A percentile compares a stretch with the other conserved stretches of the same genome.
phyloP scores from a whole-genome alignment of 2,797 vertebrate species.

The Hemibagrus guttatus region DNA sequence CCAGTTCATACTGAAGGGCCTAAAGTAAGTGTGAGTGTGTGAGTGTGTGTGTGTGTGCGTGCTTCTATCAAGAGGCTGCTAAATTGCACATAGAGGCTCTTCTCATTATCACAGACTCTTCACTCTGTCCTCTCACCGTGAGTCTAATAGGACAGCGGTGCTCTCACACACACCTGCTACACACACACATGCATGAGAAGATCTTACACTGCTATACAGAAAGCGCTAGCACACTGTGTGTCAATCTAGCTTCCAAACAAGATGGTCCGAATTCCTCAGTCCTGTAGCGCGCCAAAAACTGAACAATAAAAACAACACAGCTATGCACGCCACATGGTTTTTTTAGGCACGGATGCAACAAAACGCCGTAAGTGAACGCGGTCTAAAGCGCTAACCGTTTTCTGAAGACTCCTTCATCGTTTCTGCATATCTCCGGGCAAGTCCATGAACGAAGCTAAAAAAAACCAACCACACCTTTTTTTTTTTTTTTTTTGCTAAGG shows the following conservation, averaged over 20 bases:
- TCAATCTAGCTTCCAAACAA: neutral
- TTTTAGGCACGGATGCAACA: neutral
- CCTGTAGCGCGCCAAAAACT: neutral
- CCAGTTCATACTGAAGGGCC: conserved; percentile 22
- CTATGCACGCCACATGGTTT: neutral
- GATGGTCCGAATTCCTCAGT: conserved; percentile 10
- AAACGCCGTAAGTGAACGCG: neutral
- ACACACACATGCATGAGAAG: conserved; percentile 28
- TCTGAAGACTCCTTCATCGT: neutral
- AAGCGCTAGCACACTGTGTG: neutral
- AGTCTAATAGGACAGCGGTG: conserved; percentile 62
- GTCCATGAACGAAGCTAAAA: conserved; percentile 13
- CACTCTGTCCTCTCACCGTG: conserved; percentile 54
- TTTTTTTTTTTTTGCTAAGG: neutral
- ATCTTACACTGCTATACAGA: conserved; percentile 21
- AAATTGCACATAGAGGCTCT: conserved; percentile 68
- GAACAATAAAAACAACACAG: neutral
- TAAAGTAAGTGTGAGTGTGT: neutral
- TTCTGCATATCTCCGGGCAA: neutral
- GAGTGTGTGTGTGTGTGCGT: conserved; percentile 25
- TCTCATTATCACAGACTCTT: conserved; percentile 64
- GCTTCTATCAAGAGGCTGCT: conserved; percentile 63
- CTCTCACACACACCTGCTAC: conserved; percentile 56
- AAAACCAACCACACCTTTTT: conserved; percentile 33
- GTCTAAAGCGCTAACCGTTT: neutral